A percentile compares a stretch with the other conserved stretches of the same genome.
Evolutionary conservation across 1,140 invertebrate genomes (phyloP).

Genomic region (Pseudomyrmex cubaensis): DNA sequence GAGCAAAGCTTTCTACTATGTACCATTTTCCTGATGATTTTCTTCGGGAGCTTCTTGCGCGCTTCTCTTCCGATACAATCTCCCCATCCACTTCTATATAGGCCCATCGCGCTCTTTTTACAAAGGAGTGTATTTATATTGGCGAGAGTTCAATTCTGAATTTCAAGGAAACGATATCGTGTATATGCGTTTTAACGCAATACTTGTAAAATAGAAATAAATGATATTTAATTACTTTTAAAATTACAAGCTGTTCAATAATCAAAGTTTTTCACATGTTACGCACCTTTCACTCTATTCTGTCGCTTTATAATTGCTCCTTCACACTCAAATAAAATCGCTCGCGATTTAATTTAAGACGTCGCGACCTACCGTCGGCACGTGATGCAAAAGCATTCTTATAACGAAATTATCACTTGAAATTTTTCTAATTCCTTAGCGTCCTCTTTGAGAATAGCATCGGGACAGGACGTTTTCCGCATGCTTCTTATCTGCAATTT

Average conservation of each 20-base stretch:
- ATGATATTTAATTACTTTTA: conserved; percentile 5
- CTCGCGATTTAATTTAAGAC: conserved; percentile 44
- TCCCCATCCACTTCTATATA: background rate
- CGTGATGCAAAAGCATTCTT: conserved; percentile 41
- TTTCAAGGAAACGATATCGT: background rate
- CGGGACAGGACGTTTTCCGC: conserved; percentile 62
- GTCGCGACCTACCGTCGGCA: background rate
- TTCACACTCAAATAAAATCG: conserved; percentile 13
- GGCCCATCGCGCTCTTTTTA: conserved; percentile 6
- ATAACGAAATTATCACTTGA: conserved; percentile 62
- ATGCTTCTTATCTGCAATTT: conserved; percentile 70
- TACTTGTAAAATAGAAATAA: background rate
- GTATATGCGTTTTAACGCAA: background rate
- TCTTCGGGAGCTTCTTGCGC: conserved; percentile 17
- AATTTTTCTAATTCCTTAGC: conserved; percentile 37
- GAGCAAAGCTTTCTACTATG: conserved; percentile 23
- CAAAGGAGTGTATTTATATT: background rate
- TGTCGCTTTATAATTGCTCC: background rate
- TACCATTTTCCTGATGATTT: conserved; percentile 40
- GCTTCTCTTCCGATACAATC: conserved; percentile 27
- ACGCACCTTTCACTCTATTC: background rate
- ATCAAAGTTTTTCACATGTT: conserved; percentile 18
- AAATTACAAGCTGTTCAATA: background rate
- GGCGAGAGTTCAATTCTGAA: background rate
- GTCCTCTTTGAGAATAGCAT: conserved; percentile 26